phyloP scores from a whole-genome alignment of 2,797 vertebrate species.

The Micrastur ruficollis region DNA sequence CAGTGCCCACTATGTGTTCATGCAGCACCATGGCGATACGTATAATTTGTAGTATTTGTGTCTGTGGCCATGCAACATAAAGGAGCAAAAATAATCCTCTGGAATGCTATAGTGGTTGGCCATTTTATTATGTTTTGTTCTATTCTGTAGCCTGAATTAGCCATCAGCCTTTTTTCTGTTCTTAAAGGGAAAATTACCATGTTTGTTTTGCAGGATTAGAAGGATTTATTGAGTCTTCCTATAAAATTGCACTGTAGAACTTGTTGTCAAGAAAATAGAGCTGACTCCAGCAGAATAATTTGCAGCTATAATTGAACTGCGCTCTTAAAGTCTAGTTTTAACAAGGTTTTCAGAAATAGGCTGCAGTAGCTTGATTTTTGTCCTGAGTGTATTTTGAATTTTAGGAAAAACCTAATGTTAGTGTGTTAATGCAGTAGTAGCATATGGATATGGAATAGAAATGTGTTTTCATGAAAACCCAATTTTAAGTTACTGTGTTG shows the following conservation, averaged over 20 bases:
- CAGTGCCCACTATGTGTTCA: neutral
- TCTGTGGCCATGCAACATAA: neutral
- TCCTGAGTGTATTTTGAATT: neutral
- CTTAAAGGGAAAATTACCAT: neutral
- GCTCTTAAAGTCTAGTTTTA: neutral
- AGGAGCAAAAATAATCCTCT: neutral
- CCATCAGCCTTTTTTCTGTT: neutral
- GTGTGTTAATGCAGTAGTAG: neutral
- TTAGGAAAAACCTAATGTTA: neutral
- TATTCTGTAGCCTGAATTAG: neutral
- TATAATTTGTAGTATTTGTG: neutral
- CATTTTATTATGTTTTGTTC: neutral
- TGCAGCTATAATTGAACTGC: neutral
- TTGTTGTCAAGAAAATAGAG: neutral
- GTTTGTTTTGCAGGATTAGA: neutral
- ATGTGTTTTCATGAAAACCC: neutral
- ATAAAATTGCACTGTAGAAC: neutral
- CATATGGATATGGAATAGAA: neutral
- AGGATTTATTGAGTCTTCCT: neutral
- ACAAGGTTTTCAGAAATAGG: neutral
- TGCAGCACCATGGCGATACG: accelerated
- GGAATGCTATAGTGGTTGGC: neutral
- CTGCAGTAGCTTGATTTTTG: neutral
- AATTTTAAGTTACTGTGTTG: neutral
- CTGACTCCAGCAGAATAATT: neutral